Percentiles rank a stretch among this genome's conserved stretches.
Conservation (phyloP, 37 sponge, comb jelly and placozoan genomes). For the Dysidea cf. avara region DNA sequence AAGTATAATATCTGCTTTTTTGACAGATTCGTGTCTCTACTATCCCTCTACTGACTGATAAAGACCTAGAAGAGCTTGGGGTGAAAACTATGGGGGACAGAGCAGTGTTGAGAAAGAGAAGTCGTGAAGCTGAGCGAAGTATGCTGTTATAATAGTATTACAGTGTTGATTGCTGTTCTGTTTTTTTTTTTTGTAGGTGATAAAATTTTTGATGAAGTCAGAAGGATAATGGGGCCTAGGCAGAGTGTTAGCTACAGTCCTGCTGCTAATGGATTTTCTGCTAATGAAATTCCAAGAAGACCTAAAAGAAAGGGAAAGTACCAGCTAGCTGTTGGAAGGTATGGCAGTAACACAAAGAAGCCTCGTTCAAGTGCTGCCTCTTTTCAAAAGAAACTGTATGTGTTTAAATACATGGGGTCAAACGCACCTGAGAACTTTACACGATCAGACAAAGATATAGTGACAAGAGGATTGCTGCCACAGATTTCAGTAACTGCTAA, state of each 20-base stretch:
- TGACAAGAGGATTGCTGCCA: too few relatives aligned
- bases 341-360: not conserved
- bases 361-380: not conserved
- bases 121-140: constrained; percentile 17
- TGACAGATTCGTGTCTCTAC: too few relatives aligned
- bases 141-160: not conserved
- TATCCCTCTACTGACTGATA: constrained; percentile 7
- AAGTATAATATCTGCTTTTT: too few relatives aligned
- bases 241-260: not conserved
- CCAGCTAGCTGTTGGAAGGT: not conserved
- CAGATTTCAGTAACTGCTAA: too few relatives aligned
- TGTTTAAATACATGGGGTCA: too few relatives aligned
- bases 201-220: constrained; percentile 1
- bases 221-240: constrained; percentile 14
- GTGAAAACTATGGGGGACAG: constrained; percentile 3
- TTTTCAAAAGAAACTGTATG: constrained; percentile 30
- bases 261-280: not conserved
- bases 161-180: too few relatives aligned
- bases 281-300: not conserved
- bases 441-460: too few relatives aligned
- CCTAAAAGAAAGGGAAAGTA: not conserved
- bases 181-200: constrained; percentile 7
- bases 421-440: too few relatives aligned
- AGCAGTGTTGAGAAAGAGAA: constrained; percentile 2
- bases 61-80: constrained; percentile 11